phyloP scores from a whole-genome alignment of 2,797 vertebrate genomes.

The Spinibarbus caldwelli region DNA sequence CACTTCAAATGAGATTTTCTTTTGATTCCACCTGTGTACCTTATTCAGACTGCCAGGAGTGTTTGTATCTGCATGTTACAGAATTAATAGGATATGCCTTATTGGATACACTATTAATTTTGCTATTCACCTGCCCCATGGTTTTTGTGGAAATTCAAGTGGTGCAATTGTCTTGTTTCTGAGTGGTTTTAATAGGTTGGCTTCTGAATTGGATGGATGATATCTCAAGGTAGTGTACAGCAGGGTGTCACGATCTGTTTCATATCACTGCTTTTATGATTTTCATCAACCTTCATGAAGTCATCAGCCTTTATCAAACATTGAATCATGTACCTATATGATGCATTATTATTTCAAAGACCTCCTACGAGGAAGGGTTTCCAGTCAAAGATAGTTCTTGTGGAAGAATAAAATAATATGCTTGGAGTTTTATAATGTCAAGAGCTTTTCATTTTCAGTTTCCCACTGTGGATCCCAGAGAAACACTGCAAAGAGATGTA shows the following conservation, averaged over 20 bases:
- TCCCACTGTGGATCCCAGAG: conserved; percentile 65
- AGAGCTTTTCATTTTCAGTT: conserved; percentile 66
- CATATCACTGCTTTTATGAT: conserved; percentile 6
- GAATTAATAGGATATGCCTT: conserved; percentile 64
- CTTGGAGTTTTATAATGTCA: conserved; percentile 62
- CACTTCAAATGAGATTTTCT: conserved; percentile 82
- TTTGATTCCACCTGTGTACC: conserved; percentile 74
- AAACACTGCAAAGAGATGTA: conserved; percentile 68
- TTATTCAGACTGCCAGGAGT: conserved; percentile 61
- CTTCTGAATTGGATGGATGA: not conserved
- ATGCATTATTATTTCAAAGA: conserved; percentile 1
- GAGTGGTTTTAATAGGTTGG: conserved; percentile 12
- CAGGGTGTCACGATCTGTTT: not conserved
- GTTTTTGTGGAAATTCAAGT: conserved; percentile 20
- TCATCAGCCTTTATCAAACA: conserved; percentile 15
- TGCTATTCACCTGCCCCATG: conserved; percentile 52
- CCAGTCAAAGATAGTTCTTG: conserved; percentile 9
- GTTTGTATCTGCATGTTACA: conserved; percentile 70
- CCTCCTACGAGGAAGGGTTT: not conserved
- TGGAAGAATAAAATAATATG: conserved; percentile 36
- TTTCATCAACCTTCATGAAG: conserved; percentile 22
- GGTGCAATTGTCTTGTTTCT: conserved; percentile 8
- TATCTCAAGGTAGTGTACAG: not conserved
- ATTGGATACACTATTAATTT: conserved; percentile 68
- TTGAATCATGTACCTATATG: not conserved